Percentiles rank a stretch among this genome's conserved stretches.
Conservation (phyloP, 2,797 vertebrate species). For the Prunella strophiata region DNA sequence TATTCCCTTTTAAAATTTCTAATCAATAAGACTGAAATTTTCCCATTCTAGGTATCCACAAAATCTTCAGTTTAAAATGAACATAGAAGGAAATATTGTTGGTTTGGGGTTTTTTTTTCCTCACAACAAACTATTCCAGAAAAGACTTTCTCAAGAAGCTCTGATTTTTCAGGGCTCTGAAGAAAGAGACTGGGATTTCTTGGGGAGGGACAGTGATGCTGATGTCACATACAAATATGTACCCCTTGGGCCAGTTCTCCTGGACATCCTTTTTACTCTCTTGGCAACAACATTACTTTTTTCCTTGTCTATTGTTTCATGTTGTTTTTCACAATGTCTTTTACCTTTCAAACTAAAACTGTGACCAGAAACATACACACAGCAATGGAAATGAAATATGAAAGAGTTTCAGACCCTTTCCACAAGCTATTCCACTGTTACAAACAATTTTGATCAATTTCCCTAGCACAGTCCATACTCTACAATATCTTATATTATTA, state of each 20-base stretch:
- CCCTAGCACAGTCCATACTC: neutral
- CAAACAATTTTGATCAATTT: neutral
- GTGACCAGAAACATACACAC: neutral
- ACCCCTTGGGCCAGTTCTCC: neutral
- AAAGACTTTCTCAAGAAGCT: neutral
- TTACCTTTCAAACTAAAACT: conserved; percentile 9
- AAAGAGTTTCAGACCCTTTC: neutral
- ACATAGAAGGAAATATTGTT: neutral
- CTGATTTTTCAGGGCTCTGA: neutral
- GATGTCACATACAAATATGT: neutral
- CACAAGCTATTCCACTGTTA: neutral
- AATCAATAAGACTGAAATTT: neutral
- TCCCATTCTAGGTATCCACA: neutral
- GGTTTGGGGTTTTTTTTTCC: fast-evolving
- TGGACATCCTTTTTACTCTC: neutral
- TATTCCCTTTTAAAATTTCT: neutral
- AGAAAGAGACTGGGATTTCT: neutral
- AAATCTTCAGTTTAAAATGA: neutral
- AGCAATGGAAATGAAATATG: neutral
- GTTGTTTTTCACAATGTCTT: neutral
- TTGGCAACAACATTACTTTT: neutral
- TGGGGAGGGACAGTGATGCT: neutral
- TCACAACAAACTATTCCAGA: neutral
- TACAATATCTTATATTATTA: neutral
- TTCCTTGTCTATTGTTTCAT: neutral